Evolutionary conservation across 2,888 invertebrate species (phyloP), one percentile per base, ranked within the genome.

Genomic region (Pediacus dermestoides): DNA sequence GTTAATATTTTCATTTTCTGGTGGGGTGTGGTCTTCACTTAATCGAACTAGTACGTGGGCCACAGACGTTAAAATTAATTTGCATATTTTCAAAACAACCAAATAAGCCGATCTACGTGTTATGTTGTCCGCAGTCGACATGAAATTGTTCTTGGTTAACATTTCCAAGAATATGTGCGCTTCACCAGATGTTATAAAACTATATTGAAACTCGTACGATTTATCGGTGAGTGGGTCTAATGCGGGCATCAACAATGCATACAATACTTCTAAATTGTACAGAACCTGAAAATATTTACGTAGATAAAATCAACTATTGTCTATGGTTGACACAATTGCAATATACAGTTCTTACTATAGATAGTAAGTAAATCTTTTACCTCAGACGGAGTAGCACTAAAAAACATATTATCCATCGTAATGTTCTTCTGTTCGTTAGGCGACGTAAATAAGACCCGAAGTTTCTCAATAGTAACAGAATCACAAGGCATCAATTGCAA

Each of bases 161-260:
- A 89, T 81, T 57, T 87, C 86, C 15, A 90, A 70, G 44, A 88
- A 79, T 32, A 81, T 76, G 44, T 81, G 78, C 1, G 79, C 78
- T 48, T 80, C 78, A 2, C 80, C 79, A 44, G 79, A 80, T 48
- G 74, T 76, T 53, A 85, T 76, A 61, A 84, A 82, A 62, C 77
- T 78, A 57, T 74, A 77, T 64, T 82, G 81, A 64, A 85, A 82
- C 54, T 82, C 80, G 63, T 78, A 79, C 2, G 82, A 78, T 54
- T 72, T 81, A 26, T 88, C 88, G 1, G 88, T 79, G 53, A 83
- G 74, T 1, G 88, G 83, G 57, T 89, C 88, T 37, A 64, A 44
- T 4, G 93, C 90, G 8, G 96, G 96, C 85, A 96, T 89, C 46
- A 96, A 74, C 67, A 94, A 76, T 45, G 91, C 85, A 68, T 95